Base-by-base conservation (phyloP, 1,140 invertebrate genomes). In the Stegodyphus mimosarum region DNA sequence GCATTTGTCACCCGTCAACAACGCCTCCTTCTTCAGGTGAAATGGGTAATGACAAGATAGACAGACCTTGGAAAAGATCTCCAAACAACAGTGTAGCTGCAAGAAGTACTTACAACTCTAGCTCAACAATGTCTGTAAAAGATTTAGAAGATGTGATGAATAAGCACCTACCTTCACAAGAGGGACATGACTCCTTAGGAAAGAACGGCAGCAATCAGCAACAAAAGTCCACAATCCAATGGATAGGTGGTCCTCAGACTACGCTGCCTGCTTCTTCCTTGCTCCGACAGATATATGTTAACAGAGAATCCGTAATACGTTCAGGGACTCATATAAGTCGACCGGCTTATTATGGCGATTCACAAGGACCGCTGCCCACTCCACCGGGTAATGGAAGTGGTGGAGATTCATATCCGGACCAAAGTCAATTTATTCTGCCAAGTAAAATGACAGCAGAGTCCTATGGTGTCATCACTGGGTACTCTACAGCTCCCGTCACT, bases 141-240 rank as follows among this genome's bases (percentile, higher is more conserved):
- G 96, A 98, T 88, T 91, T 98, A 86, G 97, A 99, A 90, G 96
- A 97, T 88, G 96, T 96, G 13, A 99, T 98, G 97, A 97, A 97
- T 33, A 97, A 98, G 89, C 97, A 98, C 91, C 91, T 98, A 64
- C 96, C 97, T 0, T 49, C 60, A 9, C 74, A 85, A 75, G 83
- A 85, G 6, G 50, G 17, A 9, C 50, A 67, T n/a, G 76, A 74
- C 17, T 10, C 50, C 7, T 18, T 70, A 7, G 77, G 72, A 0
- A 72, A 79, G 50, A 13, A 15, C 6, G 17, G 50, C 7, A 15
- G 51, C 51, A 63, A 71, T 15, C 70, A 69, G 64, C 85, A 87
- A 76, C 90, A 90, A 87, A 93, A 95, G 87, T 96, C 95, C 15
- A 96, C 96, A 4, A 98, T 98, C 86, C 96, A 98, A 89, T 98